These are phyloP conservation scores for Onychostoma macrolepis DNA, from an alignment of 2,113 vertebrate genomes.

Conservation along the genomic window DNA sequence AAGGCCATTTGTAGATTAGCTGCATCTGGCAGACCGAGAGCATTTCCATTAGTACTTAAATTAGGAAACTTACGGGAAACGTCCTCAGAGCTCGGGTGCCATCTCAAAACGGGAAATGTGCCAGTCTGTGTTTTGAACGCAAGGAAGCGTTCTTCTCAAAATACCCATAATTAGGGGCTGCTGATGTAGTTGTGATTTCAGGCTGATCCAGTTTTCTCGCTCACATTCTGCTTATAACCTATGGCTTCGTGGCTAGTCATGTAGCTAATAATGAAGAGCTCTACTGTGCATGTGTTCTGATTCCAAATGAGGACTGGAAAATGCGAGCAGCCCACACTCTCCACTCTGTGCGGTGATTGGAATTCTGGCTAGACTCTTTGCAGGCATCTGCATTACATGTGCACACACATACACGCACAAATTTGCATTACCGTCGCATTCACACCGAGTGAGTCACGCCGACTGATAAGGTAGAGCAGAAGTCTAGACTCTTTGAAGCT, in stretches of 20 bases:
- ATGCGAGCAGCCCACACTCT: slow-evolving; percentile 52
- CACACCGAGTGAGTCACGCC: slow-evolving; percentile 47
- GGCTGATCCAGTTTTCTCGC: slow-evolving; percentile 2
- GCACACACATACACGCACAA: slow-evolving; percentile 32
- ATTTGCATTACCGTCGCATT: slow-evolving; percentile 47
- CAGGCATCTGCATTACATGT: slow-evolving; percentile 48
- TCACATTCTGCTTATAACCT: slow-evolving; percentile 34
- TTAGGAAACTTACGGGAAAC: slow-evolving; percentile 39
- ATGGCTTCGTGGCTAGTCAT: slow-evolving; percentile 45
- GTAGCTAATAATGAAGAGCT: slow-evolving; percentile 53
- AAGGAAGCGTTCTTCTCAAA: not conserved
- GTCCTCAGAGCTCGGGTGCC: slow-evolving; percentile 16
- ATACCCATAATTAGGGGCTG: not conserved
- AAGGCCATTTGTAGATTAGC: slow-evolving; percentile 35
- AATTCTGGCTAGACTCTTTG: slow-evolving; percentile 50
- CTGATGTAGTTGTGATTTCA: slow-evolving; percentile 6
- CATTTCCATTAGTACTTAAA: slow-evolving; percentile 34
- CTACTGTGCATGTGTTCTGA: slow-evolving; percentile 50
- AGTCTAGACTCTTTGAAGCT: slow-evolving; percentile 48
- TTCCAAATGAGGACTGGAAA: slow-evolving; percentile 48
- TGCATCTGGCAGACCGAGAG: slow-evolving; percentile 35
- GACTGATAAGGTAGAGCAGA: slow-evolving; percentile 49
- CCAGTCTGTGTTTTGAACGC: not conserved
- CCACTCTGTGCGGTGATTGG: slow-evolving; percentile 45
- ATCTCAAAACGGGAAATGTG: not conserved